Conservation (phyloP, 1,140 invertebrate species). For the Drosophila equinoxialis region DNA sequence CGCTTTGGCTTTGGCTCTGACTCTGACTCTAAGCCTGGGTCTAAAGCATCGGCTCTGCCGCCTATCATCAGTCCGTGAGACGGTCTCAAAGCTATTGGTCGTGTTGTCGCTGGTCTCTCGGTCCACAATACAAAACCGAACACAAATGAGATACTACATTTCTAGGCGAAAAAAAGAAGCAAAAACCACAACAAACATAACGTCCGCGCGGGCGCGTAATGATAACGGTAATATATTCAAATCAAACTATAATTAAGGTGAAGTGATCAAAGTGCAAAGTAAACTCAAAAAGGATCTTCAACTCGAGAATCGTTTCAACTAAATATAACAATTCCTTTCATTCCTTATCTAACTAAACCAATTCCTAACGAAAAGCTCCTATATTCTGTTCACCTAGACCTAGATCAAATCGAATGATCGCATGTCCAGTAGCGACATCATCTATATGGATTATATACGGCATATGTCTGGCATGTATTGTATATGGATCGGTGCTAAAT, state of each 20-base stretch:
- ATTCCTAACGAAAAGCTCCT: slow-evolving; percentile 28
- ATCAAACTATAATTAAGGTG: slow-evolving; percentile 16
- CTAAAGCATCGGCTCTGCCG: slow-evolving; percentile 63
- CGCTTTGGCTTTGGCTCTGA: slow-evolving; percentile 53
- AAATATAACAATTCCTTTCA: slow-evolving; percentile 6
- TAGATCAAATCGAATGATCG: slow-evolving; percentile 2
- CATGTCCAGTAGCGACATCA: slow-evolving; percentile 5
- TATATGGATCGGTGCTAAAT: slow-evolving; percentile 74
- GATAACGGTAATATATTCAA: slow-evolving; percentile 55
- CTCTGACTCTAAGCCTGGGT: slow-evolving; percentile 64
- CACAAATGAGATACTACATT: slow-evolving; percentile 39
- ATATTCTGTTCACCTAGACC: background rate
- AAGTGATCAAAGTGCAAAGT: slow-evolving; percentile 38
- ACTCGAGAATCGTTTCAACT: background rate
- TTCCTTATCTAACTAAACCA: too few species aligned
- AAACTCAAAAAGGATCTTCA: slow-evolving; percentile 10
- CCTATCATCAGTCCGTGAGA: slow-evolving; percentile 82
- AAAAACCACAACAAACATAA: slow-evolving; percentile 27
- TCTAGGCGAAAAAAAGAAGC: slow-evolving; percentile 9
- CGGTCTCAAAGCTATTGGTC: slow-evolving; percentile 82
- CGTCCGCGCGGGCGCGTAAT: slow-evolving; percentile 23
- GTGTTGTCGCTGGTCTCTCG: slow-evolving; percentile 80
- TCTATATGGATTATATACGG: slow-evolving; percentile 62
- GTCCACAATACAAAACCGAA: slow-evolving; percentile 35
- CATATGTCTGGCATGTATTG: slow-evolving; percentile 57